Percentiles rank a stretch among this genome's conserved stretches.
Conservation (phyloP, 2,113 vertebrate species). For the Dromaius novaehollandiae region DNA sequence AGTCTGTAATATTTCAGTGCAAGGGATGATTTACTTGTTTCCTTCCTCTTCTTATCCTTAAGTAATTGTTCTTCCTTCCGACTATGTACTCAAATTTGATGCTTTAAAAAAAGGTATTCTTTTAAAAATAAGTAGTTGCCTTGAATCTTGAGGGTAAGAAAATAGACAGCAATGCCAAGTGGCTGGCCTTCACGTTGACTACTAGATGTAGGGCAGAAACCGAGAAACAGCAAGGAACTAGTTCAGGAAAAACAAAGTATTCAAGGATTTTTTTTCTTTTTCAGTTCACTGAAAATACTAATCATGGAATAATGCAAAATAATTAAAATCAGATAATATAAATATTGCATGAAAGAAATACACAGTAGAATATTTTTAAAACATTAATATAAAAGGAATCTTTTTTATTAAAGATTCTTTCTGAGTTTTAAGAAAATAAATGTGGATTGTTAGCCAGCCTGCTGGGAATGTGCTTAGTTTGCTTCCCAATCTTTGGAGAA, state of each 20-base stretch:
- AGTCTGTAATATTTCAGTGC: neutral
- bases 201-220: neutral
- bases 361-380: neutral
- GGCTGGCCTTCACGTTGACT: neutral
- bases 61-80: neutral
- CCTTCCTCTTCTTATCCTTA: conserved; percentile 15
- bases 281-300: neutral
- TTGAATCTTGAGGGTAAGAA: neutral
- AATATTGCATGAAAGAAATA: neutral
- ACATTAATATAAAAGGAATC: neutral
- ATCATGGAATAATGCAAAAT: neutral
- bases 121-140: neutral
- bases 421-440: neutral
- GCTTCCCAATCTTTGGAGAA: neutral
- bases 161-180: neutral
- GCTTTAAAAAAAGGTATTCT: neutral
- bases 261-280: neutral
- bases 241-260: neutral
- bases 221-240: neutral
- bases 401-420: neutral
- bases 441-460: neutral
- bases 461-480: neutral
- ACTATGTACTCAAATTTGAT: neutral
- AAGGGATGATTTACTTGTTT: conserved; percentile 11
- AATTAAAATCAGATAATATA: neutral